Conservation (phyloP, 2,888 invertebrate species). For the Acrocyrtus sp. region DNA sequence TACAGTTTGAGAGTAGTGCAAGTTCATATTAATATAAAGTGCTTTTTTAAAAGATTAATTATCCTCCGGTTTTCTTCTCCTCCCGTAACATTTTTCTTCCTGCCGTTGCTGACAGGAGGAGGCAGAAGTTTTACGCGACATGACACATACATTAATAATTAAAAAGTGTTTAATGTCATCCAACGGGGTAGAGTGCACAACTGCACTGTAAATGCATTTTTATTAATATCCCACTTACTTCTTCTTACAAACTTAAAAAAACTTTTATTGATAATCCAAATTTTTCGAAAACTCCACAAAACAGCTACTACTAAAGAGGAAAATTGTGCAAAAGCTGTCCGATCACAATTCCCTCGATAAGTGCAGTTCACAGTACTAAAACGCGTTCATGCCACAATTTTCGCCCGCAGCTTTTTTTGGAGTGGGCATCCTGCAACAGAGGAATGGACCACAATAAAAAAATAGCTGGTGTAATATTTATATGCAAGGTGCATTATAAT, state of each 20-base stretch:
- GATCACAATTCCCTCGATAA: too few species aligned
- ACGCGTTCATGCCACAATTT: not conserved
- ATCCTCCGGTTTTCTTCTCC: not conserved
- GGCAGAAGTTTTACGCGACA: not conserved
- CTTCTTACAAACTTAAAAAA: too few species aligned
- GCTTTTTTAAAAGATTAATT: not conserved
- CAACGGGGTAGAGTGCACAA: too few species aligned
- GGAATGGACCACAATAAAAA: not conserved
- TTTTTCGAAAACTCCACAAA: not conserved
- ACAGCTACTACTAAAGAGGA: not conserved
- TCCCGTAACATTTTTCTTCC: not conserved
- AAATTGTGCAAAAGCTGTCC: not conserved
- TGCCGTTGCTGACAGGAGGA: not conserved
- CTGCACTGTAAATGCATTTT: too few species aligned
- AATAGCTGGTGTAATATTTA: not conserved
- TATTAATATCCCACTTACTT: too few species aligned
- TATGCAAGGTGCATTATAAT: slow-evolving; percentile 6
- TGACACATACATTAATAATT: too few species aligned
- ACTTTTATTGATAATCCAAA: too few species aligned
- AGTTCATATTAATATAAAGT: not conserved
- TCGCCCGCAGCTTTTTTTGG: not conserved
- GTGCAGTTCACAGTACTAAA: too few species aligned
- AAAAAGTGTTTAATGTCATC: too few species aligned
- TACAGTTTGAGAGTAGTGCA: too few species aligned
- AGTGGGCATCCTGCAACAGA: slow-evolving; percentile 1